Evolutionary conservation across 2,113 vertebrate species (phyloP).

Genomic region (Corydoras sp.): DNA sequence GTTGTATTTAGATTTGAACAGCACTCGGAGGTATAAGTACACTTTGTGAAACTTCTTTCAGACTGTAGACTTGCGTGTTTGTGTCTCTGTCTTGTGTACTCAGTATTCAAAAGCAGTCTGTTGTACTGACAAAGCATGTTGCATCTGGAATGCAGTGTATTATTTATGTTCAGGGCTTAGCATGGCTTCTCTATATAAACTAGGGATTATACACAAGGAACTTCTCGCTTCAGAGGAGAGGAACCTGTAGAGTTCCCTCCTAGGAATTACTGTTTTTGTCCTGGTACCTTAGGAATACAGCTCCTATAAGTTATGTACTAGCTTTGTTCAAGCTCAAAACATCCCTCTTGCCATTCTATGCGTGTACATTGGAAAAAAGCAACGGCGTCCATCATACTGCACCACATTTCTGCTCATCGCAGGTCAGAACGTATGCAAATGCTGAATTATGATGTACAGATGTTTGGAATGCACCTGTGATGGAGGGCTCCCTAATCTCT

Average conservation of each 20-base stretch:
- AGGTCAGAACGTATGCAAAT: conserved; percentile 21
- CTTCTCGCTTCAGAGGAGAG: conserved; percentile 53
- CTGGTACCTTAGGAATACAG: conserved; percentile 15
- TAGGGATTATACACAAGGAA: conserved; percentile 39
- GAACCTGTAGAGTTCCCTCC: conserved; percentile 51
- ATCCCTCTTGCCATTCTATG: neutral
- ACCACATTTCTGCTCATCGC: conserved; percentile 9
- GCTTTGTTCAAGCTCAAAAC: conserved; percentile 6
- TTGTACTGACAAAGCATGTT: conserved; percentile 37
- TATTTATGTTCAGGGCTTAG: conserved; percentile 40
- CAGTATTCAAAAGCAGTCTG: conserved; percentile 43
- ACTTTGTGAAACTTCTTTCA: conserved; percentile 49
- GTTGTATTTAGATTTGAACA: too few relatives aligned
- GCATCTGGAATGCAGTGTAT: conserved; percentile 14
- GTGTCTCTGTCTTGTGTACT: conserved; percentile 58
- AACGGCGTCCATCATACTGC: neutral
- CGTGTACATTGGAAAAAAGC: neutral
- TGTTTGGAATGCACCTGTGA: conserved; percentile 38
- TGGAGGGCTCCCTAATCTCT: conserved; percentile 46
- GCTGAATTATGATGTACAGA: conserved; percentile 27
- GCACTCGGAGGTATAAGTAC: too few relatives aligned
- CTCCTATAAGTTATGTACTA: neutral
- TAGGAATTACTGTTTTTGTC: conserved; percentile 30
- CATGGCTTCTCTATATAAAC: conserved; percentile 33
- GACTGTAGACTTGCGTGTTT: conserved; percentile 57